A percentile compares a stretch with the other conserved stretches of the same genome.
Conservation (phyloP, 2,113 vertebrate species). For the Ceuthmochares aereus region DNA sequence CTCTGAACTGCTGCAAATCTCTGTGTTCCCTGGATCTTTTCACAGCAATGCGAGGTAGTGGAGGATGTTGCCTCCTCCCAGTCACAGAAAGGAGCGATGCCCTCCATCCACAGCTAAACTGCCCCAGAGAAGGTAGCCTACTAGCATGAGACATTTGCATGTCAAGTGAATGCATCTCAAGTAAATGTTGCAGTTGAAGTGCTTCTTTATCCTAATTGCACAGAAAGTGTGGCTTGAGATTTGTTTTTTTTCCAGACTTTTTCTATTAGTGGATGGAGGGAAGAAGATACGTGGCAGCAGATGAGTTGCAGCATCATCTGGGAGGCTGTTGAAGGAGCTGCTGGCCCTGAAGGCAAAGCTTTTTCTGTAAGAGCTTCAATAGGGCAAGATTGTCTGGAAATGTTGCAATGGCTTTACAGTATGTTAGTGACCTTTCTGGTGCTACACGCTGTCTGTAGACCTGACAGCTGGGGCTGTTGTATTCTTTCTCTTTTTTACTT, state of each 20-base stretch:
- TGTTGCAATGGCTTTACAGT: not conserved
- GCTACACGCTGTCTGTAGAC: not conserved
- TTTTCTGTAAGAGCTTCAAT: not conserved
- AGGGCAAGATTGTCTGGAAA: not conserved
- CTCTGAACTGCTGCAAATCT: not conserved
- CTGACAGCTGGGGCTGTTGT: not conserved
- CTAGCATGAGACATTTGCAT: rapidly evolving
- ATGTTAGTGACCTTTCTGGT: conserved; percentile 40
- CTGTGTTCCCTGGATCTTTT: not conserved
- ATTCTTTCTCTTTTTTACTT: not conserved
- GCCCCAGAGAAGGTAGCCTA: not conserved
- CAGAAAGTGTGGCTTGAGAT: not conserved
- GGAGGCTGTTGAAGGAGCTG: not conserved
- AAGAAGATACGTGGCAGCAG: not conserved
- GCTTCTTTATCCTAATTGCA: not conserved
- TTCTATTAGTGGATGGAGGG: not conserved
- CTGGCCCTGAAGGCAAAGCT: not conserved
- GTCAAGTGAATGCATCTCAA: not conserved
- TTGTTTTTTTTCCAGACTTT: not conserved
- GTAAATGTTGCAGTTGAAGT: not conserved
- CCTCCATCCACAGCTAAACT: not conserved
- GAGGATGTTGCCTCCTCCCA: not conserved
- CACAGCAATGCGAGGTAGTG: rapidly evolving
- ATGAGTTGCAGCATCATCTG: not conserved
- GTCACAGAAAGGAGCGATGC: not conserved